Conservation (phyloP, 2,888 invertebrate genomes). For the Torymus tubicola region DNA sequence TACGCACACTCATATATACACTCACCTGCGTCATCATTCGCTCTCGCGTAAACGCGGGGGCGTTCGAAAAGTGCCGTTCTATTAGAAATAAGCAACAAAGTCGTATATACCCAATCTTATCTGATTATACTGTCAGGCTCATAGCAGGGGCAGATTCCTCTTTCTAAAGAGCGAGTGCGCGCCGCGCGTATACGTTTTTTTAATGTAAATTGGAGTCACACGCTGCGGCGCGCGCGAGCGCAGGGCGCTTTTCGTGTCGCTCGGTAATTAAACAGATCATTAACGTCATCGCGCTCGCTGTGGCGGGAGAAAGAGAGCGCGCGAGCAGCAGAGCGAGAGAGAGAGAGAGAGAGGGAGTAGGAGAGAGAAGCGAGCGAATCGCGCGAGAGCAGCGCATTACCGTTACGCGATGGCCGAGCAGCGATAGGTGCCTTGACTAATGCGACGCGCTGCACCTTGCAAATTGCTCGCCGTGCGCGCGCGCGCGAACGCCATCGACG, state of each 20-base stretch:
- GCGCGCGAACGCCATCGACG: slow-evolving; percentile 40
- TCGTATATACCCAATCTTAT: slow-evolving; percentile 44
- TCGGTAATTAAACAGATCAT: slow-evolving; percentile 75
- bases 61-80: slow-evolving; percentile 15
- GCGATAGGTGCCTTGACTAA: slow-evolving; percentile 75
- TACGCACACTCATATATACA: too few species aligned
- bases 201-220: slow-evolving; percentile 51
- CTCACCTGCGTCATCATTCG: neutral
- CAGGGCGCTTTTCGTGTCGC: slow-evolving; percentile 64
- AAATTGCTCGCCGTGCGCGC: slow-evolving; percentile 68
- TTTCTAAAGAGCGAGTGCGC: slow-evolving; percentile 34
- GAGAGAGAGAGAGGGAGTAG: slow-evolving; percentile 26
- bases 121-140: slow-evolving; percentile 15
- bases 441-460: slow-evolving; percentile 75
- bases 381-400: slow-evolving; percentile 70
- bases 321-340: slow-evolving; percentile 55
- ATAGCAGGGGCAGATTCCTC: neutral
- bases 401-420: slow-evolving; percentile 74
- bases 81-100: slow-evolving; percentile 46
- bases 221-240: slow-evolving; percentile 31
- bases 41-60: neutral
- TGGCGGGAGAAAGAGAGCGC: neutral
- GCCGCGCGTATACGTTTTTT: slow-evolving; percentile 23
- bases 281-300: slow-evolving; percentile 67
- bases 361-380: slow-evolving; percentile 63